Evolutionary conservation across 1,140 invertebrate species (phyloP).

Genomic region (Trichonephila clavata): DNA sequence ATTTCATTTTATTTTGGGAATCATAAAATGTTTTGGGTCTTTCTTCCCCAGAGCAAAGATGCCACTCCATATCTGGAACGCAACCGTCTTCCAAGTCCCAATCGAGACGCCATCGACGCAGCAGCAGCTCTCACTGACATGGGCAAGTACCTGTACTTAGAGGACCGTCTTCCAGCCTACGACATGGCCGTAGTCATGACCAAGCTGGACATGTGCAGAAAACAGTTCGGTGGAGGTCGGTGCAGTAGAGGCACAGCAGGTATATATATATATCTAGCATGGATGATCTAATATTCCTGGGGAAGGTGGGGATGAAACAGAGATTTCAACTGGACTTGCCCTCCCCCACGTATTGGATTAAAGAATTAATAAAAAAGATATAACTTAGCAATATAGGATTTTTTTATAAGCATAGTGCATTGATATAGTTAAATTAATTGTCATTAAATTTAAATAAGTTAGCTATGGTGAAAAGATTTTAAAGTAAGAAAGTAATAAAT

Average conservation of each 20-base stretch:
- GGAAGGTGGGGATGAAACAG: too few relatives aligned
- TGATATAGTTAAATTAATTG: too few relatives aligned
- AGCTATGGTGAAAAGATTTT: too few relatives aligned
- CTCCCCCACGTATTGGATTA: too few relatives aligned
- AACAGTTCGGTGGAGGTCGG: slow-evolving; percentile 94
- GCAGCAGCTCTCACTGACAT: slow-evolving; percentile 96
- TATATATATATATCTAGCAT: slow-evolving; percentile 82
- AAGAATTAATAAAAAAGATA: too few relatives aligned
- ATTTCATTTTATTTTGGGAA: neutral
- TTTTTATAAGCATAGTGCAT: too few relatives aligned
- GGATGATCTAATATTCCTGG: neutral
- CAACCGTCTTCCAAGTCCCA: slow-evolving; percentile 88
- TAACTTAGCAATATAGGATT: too few relatives aligned
- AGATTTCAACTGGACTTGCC: too few relatives aligned
- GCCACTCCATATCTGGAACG: slow-evolving; percentile 96
- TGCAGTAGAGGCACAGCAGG: slow-evolving; percentile 99
- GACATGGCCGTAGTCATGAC: slow-evolving; percentile 97
- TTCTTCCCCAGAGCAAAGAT: slow-evolving; percentile 88
- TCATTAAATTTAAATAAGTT: too few relatives aligned
- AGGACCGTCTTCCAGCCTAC: slow-evolving; percentile 94
- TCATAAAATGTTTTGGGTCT: neutral
- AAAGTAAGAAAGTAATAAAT: too few relatives aligned
- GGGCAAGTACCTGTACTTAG: slow-evolving; percentile 97
- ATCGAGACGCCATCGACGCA: slow-evolving; percentile 95
- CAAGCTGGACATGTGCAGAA: slow-evolving; percentile 99